phyloP scores from a whole-genome alignment of 2,113 vertebrate species.

The Crotophaga sulcirostris region DNA sequence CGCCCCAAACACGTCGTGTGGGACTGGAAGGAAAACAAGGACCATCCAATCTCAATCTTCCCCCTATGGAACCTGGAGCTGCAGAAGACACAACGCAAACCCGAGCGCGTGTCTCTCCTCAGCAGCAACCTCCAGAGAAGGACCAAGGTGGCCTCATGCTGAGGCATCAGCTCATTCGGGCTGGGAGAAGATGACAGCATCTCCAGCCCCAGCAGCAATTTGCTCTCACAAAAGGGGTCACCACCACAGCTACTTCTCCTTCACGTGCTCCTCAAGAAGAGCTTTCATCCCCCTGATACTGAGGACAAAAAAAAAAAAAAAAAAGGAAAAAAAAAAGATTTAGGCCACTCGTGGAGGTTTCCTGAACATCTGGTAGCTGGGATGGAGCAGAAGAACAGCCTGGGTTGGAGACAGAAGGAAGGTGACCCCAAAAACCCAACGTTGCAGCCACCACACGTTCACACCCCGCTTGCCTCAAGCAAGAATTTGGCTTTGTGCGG shows the following conservation, averaged over 20 bases:
- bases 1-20: no score
- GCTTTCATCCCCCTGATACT: neutral
- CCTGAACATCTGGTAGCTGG: neutral
- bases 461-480: neutral
- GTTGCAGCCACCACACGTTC: neutral
- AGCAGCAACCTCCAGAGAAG: neutral
- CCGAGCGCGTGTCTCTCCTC: neutral
- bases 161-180: neutral
- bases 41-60: no score
- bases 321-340: neutral
- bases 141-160: neutral
- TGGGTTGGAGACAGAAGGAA: neutral
- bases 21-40: no score
- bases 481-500: neutral
- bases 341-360: neutral
- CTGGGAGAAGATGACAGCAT: neutral
- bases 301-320: neutral
- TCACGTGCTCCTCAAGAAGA: fast-evolving
- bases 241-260: neutral
- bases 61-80: neutral
- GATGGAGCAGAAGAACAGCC: neutral
- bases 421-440: neutral
- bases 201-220: neutral
- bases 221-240: neutral
- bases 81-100: neutral